Percentiles rank a stretch among this genome's conserved stretches.
phyloP scores from a whole-genome alignment of 2,113 vertebrate species.

The Hyperopisus bebe region DNA sequence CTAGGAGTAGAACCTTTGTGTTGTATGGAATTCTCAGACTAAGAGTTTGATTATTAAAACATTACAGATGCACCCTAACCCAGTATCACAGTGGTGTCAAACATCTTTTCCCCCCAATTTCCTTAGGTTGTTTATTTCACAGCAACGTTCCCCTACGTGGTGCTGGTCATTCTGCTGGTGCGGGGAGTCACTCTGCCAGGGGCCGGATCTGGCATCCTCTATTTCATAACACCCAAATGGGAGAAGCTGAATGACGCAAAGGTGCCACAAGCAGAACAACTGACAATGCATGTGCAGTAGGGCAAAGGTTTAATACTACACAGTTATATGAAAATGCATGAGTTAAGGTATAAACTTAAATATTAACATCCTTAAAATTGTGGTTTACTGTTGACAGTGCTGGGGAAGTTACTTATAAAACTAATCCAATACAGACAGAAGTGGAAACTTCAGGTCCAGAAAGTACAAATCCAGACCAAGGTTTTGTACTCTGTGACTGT shows the following conservation, averaged over 20 bases:
- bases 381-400: background rate
- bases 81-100: background rate
- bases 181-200: constrained; percentile 90
- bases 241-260: constrained; percentile 92
- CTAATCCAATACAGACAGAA: background rate
- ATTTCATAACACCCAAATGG: constrained; percentile 98
- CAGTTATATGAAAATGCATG: background rate
- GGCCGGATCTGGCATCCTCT: constrained; percentile 86
- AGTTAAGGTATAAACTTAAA: background rate
- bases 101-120: background rate
- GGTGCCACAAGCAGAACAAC: constrained; percentile 52
- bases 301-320: background rate
- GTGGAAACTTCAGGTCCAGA: background rate
- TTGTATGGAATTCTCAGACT: background rate
- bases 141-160: constrained; percentile 92
- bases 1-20: background rate
- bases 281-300: background rate
- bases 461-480: too few species aligned
- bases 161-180: constrained; percentile 89
- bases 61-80: background rate
- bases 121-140: constrained; percentile 95
- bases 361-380: background rate
- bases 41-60: background rate
- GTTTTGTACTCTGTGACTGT: background rate
- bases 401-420: background rate